A percentile compares a stretch with the other conserved stretches of the same genome.
Evolutionary conservation across 2,888 invertebrate genomes (phyloP).

Genomic region (Timandra comae): DNA sequence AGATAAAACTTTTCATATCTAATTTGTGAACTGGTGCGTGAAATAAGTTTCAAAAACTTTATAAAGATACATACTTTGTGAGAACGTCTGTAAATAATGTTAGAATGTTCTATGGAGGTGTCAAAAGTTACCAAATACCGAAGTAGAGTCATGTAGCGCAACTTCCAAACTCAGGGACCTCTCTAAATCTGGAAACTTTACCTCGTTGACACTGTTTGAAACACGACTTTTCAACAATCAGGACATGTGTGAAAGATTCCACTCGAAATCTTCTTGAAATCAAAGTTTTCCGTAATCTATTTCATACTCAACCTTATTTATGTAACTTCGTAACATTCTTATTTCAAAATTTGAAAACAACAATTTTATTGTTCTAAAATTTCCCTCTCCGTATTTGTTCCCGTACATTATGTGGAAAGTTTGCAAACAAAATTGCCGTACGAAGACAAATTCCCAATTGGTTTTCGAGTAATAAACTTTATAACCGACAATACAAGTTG

Average conservation of each 20-base stretch:
- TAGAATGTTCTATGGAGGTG: slow-evolving; percentile 36
- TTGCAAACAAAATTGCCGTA: too few species aligned
- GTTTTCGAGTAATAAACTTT: too few species aligned
- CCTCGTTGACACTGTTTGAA: slow-evolving; percentile 42
- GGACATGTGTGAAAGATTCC: slow-evolving; percentile 20
- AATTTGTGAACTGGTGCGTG: slow-evolving; percentile 30
- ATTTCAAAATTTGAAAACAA: too few species aligned
- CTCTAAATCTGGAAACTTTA: slow-evolving; percentile 55
- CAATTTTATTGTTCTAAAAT: too few species aligned
- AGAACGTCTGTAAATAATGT: slow-evolving; percentile 43
- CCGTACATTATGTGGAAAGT: too few species aligned
- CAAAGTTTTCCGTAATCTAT: too few species aligned
- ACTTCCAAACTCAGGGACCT: slow-evolving; percentile 43
- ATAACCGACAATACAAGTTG: background rate
- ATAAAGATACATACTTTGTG: slow-evolving; percentile 28
- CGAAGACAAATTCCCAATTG: too few species aligned
- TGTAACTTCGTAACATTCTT: too few species aligned
- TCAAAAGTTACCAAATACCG: slow-evolving; percentile 35
- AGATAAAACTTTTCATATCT: slow-evolving; percentile 14
- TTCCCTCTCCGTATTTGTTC: too few species aligned
- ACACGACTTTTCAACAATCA: slow-evolving; percentile 35
- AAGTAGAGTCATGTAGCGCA: slow-evolving; percentile 25
- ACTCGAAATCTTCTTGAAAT: too few species aligned
- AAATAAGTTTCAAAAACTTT: slow-evolving; percentile 38
- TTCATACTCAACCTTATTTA: too few species aligned